Conservation (phyloP, 2,888 invertebrate genomes). For the Doris montereyensis region DNA sequence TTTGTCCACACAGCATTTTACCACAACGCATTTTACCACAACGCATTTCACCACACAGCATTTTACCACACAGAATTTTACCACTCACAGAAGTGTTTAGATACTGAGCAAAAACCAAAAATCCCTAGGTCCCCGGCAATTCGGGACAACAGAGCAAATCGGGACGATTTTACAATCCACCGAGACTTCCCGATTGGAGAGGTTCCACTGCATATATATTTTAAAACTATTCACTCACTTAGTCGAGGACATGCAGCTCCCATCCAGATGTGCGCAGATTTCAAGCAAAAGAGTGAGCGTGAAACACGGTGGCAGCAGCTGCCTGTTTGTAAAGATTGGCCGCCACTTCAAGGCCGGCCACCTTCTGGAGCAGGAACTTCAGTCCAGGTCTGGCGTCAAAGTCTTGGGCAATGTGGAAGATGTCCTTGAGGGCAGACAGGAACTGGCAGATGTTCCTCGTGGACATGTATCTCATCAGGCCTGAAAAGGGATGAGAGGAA, state of each 20-base stretch:
- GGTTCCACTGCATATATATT: too few species aligned
- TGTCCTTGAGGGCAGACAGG: conserved; percentile 79
- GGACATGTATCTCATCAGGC: conserved; percentile 64
- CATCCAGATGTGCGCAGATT: conserved; percentile 78
- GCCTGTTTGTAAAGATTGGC: conserved; percentile 79
- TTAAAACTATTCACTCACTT: too few species aligned
- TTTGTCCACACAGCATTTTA: too few species aligned
- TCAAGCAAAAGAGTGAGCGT: conserved; percentile 87
- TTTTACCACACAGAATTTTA: too few species aligned
- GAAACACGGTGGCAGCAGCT: conserved; percentile 90
- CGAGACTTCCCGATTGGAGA: too few species aligned
- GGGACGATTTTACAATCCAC: too few species aligned
- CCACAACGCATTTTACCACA: too few species aligned
- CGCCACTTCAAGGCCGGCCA: conserved; percentile 69
- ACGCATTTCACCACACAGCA: too few species aligned
- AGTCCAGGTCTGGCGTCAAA: conserved; percentile 93
- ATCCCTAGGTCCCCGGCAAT: too few species aligned
- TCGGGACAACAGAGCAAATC: neutral
- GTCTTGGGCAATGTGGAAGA: conserved; percentile 86
- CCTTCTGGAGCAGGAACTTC: conserved; percentile 92
- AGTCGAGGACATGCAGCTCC: conserved; percentile 33
- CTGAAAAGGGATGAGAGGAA: conserved; percentile 47
- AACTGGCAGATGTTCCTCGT: conserved; percentile 61
- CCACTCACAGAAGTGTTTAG: too few species aligned
- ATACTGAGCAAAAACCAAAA: too few species aligned